Percentiles rank a stretch among this genome's conserved stretches.
Conservation (phyloP, 2,888 invertebrate genomes). For the Drosophila colorata region DNA sequence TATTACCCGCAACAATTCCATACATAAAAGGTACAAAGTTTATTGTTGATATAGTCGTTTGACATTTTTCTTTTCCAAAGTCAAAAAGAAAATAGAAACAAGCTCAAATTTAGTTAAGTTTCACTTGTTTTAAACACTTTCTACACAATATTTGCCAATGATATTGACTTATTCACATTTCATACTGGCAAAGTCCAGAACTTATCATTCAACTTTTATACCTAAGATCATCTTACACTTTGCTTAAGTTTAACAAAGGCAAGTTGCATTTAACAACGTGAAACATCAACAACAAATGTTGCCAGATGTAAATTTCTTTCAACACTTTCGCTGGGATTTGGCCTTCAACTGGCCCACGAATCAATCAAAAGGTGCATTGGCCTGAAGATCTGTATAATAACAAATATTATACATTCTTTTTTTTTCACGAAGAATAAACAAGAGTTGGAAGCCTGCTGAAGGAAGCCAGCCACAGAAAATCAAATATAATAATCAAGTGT, state of each 20-base stretch:
- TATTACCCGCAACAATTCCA: no score
- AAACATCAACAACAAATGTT: slow-evolving; percentile 32
- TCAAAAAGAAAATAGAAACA: no score
- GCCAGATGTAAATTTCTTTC: slow-evolving; percentile 45
- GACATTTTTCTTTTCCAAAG: background rate
- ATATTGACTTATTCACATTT: no score
- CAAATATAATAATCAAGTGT: slow-evolving; percentile 73
- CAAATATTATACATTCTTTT: slow-evolving; percentile 44
- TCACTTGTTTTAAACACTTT: no score
- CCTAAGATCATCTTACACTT: background rate
- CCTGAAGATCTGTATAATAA: slow-evolving; percentile 31
- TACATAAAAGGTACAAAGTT: no score
- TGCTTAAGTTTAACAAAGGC: background rate
- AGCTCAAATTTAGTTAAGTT: no score
- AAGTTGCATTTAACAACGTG: slow-evolving; percentile 3
- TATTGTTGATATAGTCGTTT: background rate
- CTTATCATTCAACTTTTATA: background rate
- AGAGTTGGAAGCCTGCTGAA: slow-evolving; percentile 14
- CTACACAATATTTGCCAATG: background rate
- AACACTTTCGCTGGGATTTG: slow-evolving; percentile 51
- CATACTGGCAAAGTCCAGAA: background rate
- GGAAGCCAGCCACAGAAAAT: slow-evolving; percentile 34
- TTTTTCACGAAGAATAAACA: slow-evolving; percentile 67
- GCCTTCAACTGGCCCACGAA: slow-evolving; percentile 44
- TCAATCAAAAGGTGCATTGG: slow-evolving; percentile 63